phyloP scores from a whole-genome alignment of 2,888 invertebrate species.

The Notodonta dromedarius region DNA sequence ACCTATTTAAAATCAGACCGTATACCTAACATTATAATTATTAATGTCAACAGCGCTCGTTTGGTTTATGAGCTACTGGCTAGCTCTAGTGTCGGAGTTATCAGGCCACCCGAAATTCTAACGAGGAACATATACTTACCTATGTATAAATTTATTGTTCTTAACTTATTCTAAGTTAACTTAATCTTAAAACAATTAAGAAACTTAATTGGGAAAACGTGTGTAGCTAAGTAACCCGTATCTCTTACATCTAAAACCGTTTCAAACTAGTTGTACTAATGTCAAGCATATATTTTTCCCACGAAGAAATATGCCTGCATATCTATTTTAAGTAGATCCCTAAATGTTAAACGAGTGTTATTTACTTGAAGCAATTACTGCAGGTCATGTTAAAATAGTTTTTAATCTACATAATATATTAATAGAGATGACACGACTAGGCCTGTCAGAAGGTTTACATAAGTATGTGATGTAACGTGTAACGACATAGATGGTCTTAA shows the following conservation, averaged over 20 bases:
- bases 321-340: constrained; percentile 31
- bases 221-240: constrained; percentile 46
- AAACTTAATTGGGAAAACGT: constrained; percentile 53
- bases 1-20: too few relatives aligned
- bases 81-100: too few relatives aligned
- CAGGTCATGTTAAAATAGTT: constrained; percentile 43
- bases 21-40: too few relatives aligned
- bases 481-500: constrained; percentile 24
- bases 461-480: constrained; percentile 54
- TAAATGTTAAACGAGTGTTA: constrained; percentile 12
- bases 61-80: too few relatives aligned
- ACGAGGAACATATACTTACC: too few relatives aligned
- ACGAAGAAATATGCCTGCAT: constrained; percentile 40
- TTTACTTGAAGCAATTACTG: constrained; percentile 9
- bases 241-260: constrained; percentile 45
- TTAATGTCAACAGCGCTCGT: too few relatives aligned
- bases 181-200: constrained; percentile 27
- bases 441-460: constrained; percentile 68
- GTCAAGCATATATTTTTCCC: constrained; percentile 50
- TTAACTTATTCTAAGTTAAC: constrained; percentile 5
- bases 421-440: constrained; percentile 65
- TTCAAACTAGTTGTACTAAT: constrained; percentile 43
- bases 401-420: constrained; percentile 44
- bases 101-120: too few relatives aligned
- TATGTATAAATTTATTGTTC: too few relatives aligned